phyloP scores from a whole-genome alignment of 2,797 vertebrate species.

The Kryptolebias ocellatus region DNA sequence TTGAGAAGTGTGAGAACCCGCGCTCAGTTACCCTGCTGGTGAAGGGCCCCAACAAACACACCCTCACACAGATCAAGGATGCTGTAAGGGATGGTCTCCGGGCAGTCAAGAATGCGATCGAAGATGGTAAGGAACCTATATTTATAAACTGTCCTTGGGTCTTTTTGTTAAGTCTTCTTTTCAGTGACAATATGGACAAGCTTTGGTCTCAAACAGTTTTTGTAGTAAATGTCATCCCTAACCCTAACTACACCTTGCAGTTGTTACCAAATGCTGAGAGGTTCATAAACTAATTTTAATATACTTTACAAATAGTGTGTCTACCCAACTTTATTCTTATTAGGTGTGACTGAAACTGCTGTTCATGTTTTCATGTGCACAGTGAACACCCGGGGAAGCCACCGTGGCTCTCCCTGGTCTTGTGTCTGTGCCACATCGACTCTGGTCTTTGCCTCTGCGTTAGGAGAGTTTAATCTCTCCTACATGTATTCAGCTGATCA shows the following conservation, averaged over 20 bases:
- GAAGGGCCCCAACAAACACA: slow-evolving; percentile 97
- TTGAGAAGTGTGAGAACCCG: slow-evolving; percentile 94
- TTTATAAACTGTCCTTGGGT: not conserved
- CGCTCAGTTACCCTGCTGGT: slow-evolving; percentile 87
- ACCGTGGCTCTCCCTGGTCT: slow-evolving; percentile 82
- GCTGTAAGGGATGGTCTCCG: slow-evolving; percentile 92
- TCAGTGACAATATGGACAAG: too few species aligned
- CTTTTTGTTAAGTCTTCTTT: not conserved
- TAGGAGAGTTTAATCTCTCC: slow-evolving; percentile 76
- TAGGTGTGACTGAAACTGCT: too few species aligned
- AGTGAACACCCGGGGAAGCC: slow-evolving; percentile 86
- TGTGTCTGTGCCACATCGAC: slow-evolving; percentile 85
- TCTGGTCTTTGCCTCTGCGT: slow-evolving; percentile 90
- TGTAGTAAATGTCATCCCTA: too few species aligned
- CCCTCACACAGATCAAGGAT: slow-evolving; percentile 95
- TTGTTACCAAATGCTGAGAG: too few species aligned
- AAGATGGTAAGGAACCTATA: slow-evolving; percentile 85
- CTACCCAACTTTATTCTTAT: too few species aligned
- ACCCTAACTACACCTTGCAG: too few species aligned
- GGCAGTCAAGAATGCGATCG: slow-evolving; percentile 95
- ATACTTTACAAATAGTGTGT: too few species aligned
- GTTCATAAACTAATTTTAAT: too few species aligned
- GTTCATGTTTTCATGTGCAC: slow-evolving; percentile 42
- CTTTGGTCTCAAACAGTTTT: too few species aligned
- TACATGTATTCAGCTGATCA: slow-evolving; percentile 88